A percentile compares a stretch with the other conserved stretches of the same genome.
phyloP scores from a whole-genome alignment of 2,113 vertebrate genomes.

The Sarotherodon lohbergeri region DNA sequence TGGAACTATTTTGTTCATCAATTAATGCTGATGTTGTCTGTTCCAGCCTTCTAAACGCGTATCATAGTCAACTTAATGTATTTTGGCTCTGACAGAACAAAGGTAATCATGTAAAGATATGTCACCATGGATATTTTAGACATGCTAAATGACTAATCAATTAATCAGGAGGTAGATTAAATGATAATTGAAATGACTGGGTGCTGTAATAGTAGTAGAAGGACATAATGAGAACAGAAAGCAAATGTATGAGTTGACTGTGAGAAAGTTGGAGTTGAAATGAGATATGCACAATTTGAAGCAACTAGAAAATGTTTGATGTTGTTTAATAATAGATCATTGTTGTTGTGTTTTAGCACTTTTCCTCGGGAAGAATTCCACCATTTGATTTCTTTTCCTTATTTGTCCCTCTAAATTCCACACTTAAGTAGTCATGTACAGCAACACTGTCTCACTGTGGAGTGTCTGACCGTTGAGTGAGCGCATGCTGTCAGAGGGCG shows the following conservation, averaged over 20 bases:
- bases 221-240: background rate
- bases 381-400: background rate
- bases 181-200: background rate
- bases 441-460: background rate
- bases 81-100: background rate
- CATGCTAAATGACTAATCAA: background rate
- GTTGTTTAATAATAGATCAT: background rate
- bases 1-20: background rate
- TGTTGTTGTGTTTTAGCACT: background rate
- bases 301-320: background rate
- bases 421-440: background rate
- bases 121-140: background rate
- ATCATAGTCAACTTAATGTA: background rate
- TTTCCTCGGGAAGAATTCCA: background rate
- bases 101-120: background rate
- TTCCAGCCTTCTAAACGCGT: background rate
- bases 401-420: background rate
- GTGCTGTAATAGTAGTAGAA: background rate
- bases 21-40: background rate
- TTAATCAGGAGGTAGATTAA: background rate
- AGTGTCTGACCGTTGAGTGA: conserved; percentile 89
- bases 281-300: background rate
- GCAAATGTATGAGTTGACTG: background rate
- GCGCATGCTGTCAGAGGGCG: conserved; percentile 91
- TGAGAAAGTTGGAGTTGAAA: background rate